Evolutionary conservation across 2,113 vertebrate species (phyloP).

Genomic region (Leptocoma aspasia): DNA sequence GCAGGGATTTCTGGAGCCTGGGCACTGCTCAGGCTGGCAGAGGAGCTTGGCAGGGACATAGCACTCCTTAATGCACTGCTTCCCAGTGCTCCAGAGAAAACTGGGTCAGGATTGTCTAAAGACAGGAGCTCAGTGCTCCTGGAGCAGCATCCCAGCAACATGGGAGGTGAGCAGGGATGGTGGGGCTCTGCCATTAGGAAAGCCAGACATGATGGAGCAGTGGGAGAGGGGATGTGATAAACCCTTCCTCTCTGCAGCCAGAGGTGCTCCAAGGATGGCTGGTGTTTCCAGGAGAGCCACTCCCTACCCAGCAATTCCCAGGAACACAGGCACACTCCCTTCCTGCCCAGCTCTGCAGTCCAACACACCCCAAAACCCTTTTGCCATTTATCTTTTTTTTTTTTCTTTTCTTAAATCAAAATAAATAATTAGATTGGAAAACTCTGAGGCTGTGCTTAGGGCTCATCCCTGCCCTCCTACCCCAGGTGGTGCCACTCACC

Average conservation of each 20-base stretch:
- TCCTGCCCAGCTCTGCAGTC: neutral
- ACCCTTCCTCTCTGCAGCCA: neutral
- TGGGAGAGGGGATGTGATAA: neutral
- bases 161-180: neutral
- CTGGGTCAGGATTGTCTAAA: neutral
- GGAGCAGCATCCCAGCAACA: neutral
- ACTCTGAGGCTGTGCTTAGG: neutral
- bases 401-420: neutral
- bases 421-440: neutral
- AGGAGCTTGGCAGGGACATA: neutral
- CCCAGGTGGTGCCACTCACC: neutral
- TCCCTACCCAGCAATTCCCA: neutral
- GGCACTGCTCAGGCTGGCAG: neutral
- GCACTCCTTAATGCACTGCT: neutral
- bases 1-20: neutral
- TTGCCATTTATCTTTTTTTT: neutral
- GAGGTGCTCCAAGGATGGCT: neutral
- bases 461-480: neutral
- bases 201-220: rapidly evolving
- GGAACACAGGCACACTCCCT: rapidly evolving
- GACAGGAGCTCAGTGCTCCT: neutral
- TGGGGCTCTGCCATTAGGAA: neutral
- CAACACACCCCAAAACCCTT: neutral
- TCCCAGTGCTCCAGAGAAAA: neutral
- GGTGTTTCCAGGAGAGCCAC: neutral